Conservation (phyloP, 2,797 vertebrate genomes). For the Sebastes matsubarae region DNA sequence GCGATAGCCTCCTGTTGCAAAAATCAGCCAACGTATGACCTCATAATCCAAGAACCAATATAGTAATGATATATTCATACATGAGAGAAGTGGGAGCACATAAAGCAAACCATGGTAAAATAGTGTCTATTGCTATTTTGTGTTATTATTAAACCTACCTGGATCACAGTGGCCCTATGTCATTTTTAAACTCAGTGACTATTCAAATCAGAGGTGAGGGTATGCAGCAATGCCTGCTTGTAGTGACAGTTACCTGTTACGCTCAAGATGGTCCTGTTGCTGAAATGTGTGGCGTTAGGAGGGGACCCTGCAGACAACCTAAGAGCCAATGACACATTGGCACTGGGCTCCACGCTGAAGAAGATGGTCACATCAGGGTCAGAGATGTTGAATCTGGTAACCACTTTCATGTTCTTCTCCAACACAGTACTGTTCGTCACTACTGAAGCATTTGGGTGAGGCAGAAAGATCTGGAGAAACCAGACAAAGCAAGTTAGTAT, state of each 20-base stretch:
- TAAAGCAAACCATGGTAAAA: not conserved
- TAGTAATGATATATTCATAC: not conserved
- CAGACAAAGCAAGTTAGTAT: not conserved
- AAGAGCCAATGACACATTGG: constrained; percentile 65
- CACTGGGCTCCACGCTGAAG: constrained; percentile 59
- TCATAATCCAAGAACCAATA: not conserved
- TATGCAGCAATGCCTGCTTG: not conserved
- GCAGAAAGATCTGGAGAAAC: constrained; percentile 75
- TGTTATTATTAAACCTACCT: not conserved
- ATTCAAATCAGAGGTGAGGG: not conserved
- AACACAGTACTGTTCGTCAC: constrained; percentile 3
- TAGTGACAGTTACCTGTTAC: constrained; percentile 60
- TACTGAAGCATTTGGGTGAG: constrained; percentile 21
- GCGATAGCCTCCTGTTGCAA: constrained; percentile 66
- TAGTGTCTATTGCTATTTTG: not conserved
- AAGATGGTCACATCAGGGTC: constrained; percentile 71
- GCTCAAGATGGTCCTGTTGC: constrained; percentile 47
- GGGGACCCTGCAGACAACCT: constrained; percentile 40
- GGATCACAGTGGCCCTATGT: not conserved
- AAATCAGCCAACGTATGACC: not conserved
- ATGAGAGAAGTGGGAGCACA: not conserved
- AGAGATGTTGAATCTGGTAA: constrained; percentile 68
- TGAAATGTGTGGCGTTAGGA: constrained; percentile 30
- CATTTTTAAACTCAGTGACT: not conserved
- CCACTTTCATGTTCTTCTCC: constrained; percentile 17